Evolutionary conservation across 2,113 vertebrate genomes (phyloP).

Genomic region (Grantiella picta): DNA sequence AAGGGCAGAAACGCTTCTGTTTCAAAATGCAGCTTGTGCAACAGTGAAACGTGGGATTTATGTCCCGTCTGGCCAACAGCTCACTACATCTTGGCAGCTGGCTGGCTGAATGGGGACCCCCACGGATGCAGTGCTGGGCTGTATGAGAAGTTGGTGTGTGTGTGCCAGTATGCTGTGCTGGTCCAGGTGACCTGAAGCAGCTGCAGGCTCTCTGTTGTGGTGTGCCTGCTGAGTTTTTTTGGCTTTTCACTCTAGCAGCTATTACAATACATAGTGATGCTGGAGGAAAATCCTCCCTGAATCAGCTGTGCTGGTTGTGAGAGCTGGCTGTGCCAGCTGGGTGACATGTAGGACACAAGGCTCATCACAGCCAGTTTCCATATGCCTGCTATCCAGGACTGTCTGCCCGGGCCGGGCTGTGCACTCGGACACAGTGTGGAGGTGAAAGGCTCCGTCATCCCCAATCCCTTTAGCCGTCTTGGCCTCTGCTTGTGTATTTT

Average conservation of each 20-base stretch:
- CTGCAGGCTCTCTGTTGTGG: background rate
- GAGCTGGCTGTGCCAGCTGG: background rate
- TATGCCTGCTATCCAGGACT: rapidly evolving
- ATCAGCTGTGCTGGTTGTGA: background rate
- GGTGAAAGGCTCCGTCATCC: conserved; percentile 19
- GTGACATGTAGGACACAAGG: background rate
- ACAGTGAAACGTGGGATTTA: background rate
- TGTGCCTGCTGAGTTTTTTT: background rate
- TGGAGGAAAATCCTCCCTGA: background rate
- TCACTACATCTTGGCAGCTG: background rate
- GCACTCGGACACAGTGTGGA: background rate
- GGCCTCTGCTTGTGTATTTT: conserved; percentile 57
- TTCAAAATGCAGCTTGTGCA: background rate
- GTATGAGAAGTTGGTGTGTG: rapidly evolving
- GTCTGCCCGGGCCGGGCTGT: background rate
- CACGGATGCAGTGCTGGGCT: background rate
- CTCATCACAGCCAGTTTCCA: rapidly evolving
- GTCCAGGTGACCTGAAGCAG: background rate
- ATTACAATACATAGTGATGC: background rate
- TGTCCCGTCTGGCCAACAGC: background rate
- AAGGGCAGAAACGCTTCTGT: background rate
- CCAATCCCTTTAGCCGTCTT: conserved; percentile 49
- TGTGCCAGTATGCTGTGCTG: background rate
- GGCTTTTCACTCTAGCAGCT: background rate
- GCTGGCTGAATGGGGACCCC: background rate